phyloP scores from a whole-genome alignment of 2,888 invertebrate genomes.

The Sphaeridia pumilis region DNA sequence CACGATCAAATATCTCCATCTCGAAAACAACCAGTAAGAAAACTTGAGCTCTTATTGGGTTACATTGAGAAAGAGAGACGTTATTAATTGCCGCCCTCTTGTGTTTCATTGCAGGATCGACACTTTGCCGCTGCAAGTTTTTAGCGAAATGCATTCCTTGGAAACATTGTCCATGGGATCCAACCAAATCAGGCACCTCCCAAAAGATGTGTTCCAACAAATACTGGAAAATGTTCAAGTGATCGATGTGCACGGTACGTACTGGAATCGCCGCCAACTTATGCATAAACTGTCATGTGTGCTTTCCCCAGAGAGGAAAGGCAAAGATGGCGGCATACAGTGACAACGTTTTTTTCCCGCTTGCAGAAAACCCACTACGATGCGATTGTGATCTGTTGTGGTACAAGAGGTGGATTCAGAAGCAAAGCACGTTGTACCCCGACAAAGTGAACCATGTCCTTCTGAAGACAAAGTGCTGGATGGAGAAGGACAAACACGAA shows the following conservation, averaged over 20 bases:
- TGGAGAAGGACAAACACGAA: conserved; percentile 29
- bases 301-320: too few species aligned
- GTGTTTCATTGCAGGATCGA: conserved; percentile 58
- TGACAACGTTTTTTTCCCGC: too few species aligned
- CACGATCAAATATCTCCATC: conserved; percentile 80
- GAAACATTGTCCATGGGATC: conserved; percentile 79
- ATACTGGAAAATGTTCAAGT: conserved; percentile 73
- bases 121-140: conserved; percentile 65
- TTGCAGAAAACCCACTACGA: conserved; percentile 69
- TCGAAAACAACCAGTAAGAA: conserved; percentile 81
- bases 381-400: conserved; percentile 81
- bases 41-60: background rate
- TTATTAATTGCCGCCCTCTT: too few species aligned
- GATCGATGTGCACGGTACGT: conserved; percentile 76
- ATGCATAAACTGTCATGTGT: too few species aligned
- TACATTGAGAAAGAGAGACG: too few species aligned
- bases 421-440: conserved; percentile 17
- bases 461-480: conserved; percentile 34
- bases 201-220: conserved; percentile 79
- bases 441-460: conserved; percentile 26
- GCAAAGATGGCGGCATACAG: too few species aligned
- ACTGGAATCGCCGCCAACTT: too few species aligned
- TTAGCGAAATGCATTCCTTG: conserved; percentile 77
- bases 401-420: conserved; percentile 66
- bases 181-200: conserved; percentile 68